Base-by-base conservation (phyloP, 2,888 invertebrate genomes). In the Candidula unifasciata region DNA sequence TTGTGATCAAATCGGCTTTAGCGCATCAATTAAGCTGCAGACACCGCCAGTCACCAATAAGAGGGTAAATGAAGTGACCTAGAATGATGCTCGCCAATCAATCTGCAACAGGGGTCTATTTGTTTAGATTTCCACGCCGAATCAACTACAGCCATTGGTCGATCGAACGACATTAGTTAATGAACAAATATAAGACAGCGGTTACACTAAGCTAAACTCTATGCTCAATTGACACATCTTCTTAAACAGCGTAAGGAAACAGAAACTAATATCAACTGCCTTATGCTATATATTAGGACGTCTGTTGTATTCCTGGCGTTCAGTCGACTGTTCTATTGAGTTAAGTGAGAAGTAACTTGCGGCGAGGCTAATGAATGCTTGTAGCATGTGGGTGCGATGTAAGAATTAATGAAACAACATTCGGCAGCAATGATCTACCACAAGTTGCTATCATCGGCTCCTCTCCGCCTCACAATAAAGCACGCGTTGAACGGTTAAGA, bases 1-100 rank as follows among this genome's bases (percentile, higher is more conserved):
- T 33, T 30, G 30, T 30, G 74, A 5, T 27, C 3, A 74, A 30
- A 74, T 74, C 74, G 54, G 74, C 27, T 74, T 74, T 54, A 54
- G 44, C 52, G 73, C 73, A 44, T 73, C 73, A 73, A 73, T 73
- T 73, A 73, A n/a, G 74, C 3, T 37, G 74, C 21, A 33, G 10
- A 54, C 30, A 74, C 74, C 27, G 30, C 74, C 54, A 3, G 5
- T 27, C 54, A 6, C n/a, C 74, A 54, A 33, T 54, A 30, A 33
- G 27, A 74, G 74, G 74, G 74, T 74, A 74, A 74, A 74, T 54
- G 74, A 74, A 74, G 54, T 54, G 74, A 74, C 74, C 74, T 54
- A 30, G 74, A 74, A 54, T 37, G 54, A 74, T 74, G 30, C 30
- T 54, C 30, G 8, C 21, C 18, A 74, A 74, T 74, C 74, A 74